Conservation (phyloP, 2,113 vertebrate genomes). For the Oncorhynchus mykiss region DNA sequence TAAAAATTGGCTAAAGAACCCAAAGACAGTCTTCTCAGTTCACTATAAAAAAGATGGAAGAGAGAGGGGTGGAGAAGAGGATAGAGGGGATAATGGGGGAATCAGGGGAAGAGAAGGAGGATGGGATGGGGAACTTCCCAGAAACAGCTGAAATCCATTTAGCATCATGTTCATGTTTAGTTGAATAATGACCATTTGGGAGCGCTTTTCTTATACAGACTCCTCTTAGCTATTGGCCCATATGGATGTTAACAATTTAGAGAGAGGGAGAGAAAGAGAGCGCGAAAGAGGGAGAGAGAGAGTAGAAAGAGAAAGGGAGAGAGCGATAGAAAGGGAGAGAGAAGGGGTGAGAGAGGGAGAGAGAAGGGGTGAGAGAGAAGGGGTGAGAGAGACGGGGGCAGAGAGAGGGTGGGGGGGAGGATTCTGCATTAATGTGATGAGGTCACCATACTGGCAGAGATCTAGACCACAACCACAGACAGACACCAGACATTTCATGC, state of each 20-base stretch:
- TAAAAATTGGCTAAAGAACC: too few relatives aligned
- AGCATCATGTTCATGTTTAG: constrained; percentile 25
- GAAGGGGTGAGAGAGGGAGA: constrained; percentile 14
- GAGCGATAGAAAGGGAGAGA: constrained; percentile 54
- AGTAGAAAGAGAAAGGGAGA: constrained; percentile 40
- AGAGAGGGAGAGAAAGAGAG: constrained; percentile 35
- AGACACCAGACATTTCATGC: constrained; percentile 58
- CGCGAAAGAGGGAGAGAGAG: constrained; percentile 18
- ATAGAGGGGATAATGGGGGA: not conserved
- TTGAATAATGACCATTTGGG: constrained; percentile 38
- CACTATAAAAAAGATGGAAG: too few relatives aligned
- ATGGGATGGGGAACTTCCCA: constrained; percentile 25
- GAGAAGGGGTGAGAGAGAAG: constrained; percentile 53
- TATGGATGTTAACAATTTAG: not conserved
- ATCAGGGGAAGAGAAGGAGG: not conserved
- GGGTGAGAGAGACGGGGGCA: constrained; percentile 47
- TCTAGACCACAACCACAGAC: constrained; percentile 65
- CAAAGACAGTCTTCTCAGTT: too few relatives aligned
- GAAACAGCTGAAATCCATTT: constrained; percentile 42
- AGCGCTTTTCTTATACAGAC: constrained; percentile 1
- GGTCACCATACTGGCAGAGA: not conserved
- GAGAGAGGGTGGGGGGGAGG: constrained; percentile 36
- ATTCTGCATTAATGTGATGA: constrained; percentile 14
- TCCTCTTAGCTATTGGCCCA: too few relatives aligned
- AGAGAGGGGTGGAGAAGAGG: too few relatives aligned